A percentile compares a stretch with the other conserved stretches of the same genome.
Conservation (phyloP, 1,140 invertebrate genomes). For the Diorhabda elongata region DNA sequence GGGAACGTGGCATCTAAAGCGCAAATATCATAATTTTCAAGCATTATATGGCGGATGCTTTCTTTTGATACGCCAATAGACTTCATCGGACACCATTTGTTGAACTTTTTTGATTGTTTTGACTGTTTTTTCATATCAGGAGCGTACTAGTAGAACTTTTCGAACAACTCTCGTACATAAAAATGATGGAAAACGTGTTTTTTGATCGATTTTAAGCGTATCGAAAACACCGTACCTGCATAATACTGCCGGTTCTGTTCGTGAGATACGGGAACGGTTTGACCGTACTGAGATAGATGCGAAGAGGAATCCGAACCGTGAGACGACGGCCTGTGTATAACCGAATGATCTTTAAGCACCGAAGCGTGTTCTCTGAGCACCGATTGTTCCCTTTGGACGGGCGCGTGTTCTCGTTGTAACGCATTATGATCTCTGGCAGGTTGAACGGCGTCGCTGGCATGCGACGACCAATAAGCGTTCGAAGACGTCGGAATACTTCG, state of each 20-base stretch:
- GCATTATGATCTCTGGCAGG: slow-evolving; percentile 10
- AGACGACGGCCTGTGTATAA: slow-evolving; percentile 35
- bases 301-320: slow-evolving; percentile 34
- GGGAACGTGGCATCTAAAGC: no score
- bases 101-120: no score
- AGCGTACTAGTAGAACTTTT: no score
- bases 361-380: neutral
- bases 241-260: slow-evolving; percentile 10
- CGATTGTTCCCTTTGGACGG: slow-evolving; percentile 29
- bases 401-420: slow-evolving; percentile 26
- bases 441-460: slow-evolving; percentile 20
- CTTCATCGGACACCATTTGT: no score
- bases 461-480: slow-evolving; percentile 21
- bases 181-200: no score
- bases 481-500: slow-evolving; percentile 16
- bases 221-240: slow-evolving; percentile 4
- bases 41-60: no score
- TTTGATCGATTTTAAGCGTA: no score
- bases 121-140: no score
- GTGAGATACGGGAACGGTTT: slow-evolving; percentile 2
- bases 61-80: no score
- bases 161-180: no score
- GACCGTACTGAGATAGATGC: slow-evolving; percentile 29
- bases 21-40: no score
- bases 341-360: slow-evolving; percentile 29